Conservation (phyloP, 30 jellyfish, hydroid and myxozoan species). For the Hydractinia symbiolongicarpus region DNA sequence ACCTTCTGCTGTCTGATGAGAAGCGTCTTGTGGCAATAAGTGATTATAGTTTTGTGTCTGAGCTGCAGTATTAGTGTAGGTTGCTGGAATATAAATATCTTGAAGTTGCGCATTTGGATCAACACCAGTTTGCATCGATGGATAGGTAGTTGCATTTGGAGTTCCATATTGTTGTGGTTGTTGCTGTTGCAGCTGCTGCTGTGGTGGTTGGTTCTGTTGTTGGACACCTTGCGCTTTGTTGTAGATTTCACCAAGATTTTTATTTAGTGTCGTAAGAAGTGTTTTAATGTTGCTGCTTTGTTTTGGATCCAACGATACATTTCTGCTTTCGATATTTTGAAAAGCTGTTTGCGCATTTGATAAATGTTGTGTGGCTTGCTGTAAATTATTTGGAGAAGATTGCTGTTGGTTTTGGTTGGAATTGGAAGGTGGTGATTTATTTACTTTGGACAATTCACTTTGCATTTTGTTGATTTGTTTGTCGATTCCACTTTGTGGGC, state of each 20-base stretch:
- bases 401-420: slow-evolving; percentile 3
- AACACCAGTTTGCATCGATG: slow-evolving; percentile 5
- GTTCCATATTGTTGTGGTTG: slow-evolving; percentile 20
- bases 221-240: slow-evolving; percentile 50
- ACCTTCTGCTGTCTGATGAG: slow-evolving; percentile 1
- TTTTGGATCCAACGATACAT: not conserved
- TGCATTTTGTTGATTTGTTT: not conserved
- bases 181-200: slow-evolving; percentile 25
- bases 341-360: slow-evolving; percentile 17
- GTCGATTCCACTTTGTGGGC: slow-evolving; percentile 1
- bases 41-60: not conserved
- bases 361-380: slow-evolving; percentile 5
- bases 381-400: slow-evolving; percentile 4
- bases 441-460: not conserved
- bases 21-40: not conserved
- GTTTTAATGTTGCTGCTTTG: slow-evolving; percentile 46
- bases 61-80: not conserved
- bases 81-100: not conserved
- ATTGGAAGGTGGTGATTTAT: not conserved
- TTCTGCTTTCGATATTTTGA: not conserved
- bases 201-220: slow-evolving; percentile 5
- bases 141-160: slow-evolving; percentile 32
- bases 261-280: slow-evolving; percentile 61
- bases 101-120: not conserved
- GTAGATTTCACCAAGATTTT: slow-evolving; percentile 80